These are phyloP conservation scores for Eurystomus gularis DNA, from an alignment of 2,113 vertebrate species.

Conservation along the genomic window DNA sequence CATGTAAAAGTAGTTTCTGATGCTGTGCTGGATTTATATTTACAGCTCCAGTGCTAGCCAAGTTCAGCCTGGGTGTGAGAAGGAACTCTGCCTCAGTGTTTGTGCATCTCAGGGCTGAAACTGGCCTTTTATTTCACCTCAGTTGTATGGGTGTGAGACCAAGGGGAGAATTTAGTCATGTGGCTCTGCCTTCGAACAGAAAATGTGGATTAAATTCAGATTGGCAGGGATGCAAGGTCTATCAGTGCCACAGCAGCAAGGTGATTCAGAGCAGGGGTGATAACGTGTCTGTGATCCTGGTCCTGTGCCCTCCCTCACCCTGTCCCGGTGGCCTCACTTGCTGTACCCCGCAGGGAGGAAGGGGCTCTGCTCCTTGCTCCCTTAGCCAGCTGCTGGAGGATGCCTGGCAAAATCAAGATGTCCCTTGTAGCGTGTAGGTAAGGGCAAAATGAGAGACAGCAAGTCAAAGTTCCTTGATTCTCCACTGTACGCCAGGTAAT, in stretches of 20 bases:
- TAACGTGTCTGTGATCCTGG: rapidly evolving
- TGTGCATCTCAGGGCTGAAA: not conserved
- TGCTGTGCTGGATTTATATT: not conserved
- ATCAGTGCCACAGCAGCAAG: not conserved
- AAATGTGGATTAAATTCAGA: not conserved
- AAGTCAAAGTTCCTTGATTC: not conserved
- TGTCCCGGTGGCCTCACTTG: not conserved
- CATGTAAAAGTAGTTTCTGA: not conserved
- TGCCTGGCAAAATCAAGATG: not conserved
- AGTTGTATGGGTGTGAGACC: not conserved
- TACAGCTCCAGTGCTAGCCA: not conserved
- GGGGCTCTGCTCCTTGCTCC: not conserved
- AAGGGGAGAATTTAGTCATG: not conserved
- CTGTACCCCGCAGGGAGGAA: rapidly evolving
- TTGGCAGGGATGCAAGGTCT: rapidly evolving
- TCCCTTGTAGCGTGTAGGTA: not conserved
- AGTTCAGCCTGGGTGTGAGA: not conserved
- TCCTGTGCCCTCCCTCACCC: not conserved
- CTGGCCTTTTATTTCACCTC: not conserved
- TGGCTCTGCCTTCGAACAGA: not conserved
- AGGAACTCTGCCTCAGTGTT: not conserved
- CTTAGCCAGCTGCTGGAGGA: not conserved
- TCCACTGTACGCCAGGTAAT: not conserved
- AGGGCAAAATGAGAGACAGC: not conserved
- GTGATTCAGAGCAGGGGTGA: not conserved